Evolutionary conservation across 2,113 vertebrate genomes (phyloP), one percentile per base, ranked within the genome.

Genomic region (Nyctibius bracteatus): DNA sequence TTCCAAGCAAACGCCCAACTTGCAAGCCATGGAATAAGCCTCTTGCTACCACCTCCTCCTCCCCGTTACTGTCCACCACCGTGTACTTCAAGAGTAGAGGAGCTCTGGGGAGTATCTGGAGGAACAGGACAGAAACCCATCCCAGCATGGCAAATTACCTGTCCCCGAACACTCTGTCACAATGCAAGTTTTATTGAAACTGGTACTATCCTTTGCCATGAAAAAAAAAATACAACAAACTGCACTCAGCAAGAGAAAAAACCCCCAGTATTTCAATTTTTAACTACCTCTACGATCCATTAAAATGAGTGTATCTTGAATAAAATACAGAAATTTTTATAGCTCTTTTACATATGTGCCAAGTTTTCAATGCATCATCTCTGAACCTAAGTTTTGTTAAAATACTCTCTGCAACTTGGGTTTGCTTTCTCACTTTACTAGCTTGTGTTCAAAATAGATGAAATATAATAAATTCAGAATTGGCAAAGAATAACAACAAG

Each of bases 31-130:
- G n/a, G 14, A 41, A 55, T 10, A 37, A 81, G 28, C 18, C 19
- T 55, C 33, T 41, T 91, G 37, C 63, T 41, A 20, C 51, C 25
- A 44, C 31, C 22, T 75, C 24, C 27, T 88, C 24, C 37, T 68
- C 23, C 25, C 20, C 1, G 0, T 31, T 31, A 30, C 39, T 35
- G 25, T 30, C 68, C 51, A 52, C 24, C 3, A 0, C 3, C 0
- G 0, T 9, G 23, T 15, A 30, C 28, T 70, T 49, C 10, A 72
- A 37, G 14, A 62, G 14, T 12, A 75, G 22, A 81, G 33, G 12
- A 75, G 52, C 21, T 81, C 58, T 70, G 27, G 9, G 30, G 44
- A 74, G 8, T 0, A 0, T 15, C 31, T 81, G 68, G 17, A 81
- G 10, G 16, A 31, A 72, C 3, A 61, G 14, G 12, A 62, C 8